A percentile compares a stretch with the other conserved stretches of the same genome.
Conservation (phyloP, 2,888 invertebrate genomes). For the Drosophila nr. medialis region DNA sequence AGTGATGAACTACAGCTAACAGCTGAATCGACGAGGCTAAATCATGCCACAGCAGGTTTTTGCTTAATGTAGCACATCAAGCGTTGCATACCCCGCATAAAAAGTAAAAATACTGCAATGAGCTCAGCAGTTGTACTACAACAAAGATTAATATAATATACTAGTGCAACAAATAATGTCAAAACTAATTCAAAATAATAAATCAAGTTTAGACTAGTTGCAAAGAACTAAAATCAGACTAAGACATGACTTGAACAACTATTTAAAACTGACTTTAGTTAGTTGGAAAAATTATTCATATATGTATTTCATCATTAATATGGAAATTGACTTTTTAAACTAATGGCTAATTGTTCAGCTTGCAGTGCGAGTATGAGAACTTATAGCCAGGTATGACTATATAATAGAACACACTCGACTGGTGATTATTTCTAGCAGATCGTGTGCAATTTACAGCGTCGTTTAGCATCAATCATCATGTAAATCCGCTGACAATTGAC, state of each 20-base stretch:
- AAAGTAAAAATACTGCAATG: not conserved
- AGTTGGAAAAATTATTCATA: not conserved
- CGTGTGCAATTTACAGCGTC: slow-evolving; percentile 16
- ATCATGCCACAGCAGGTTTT: slow-evolving; percentile 11
- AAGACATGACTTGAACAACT: not conserved
- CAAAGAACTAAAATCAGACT: not conserved
- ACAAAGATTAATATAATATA: not conserved
- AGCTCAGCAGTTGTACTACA: not conserved
- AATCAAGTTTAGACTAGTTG: not conserved
- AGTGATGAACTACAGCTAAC: not conserved
- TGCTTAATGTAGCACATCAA: not conserved
- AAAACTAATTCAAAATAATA: not conserved
- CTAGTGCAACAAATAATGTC: not conserved
- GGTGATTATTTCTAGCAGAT: slow-evolving; percentile 9
- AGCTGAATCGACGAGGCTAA: slow-evolving; percentile 21
- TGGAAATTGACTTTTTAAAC: not conserved
- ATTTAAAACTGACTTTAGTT: not conserved
- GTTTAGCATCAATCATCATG: slow-evolving; percentile 40
- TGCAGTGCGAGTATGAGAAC: not conserved
- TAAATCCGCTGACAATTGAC: slow-evolving; percentile 49
- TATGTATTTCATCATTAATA: not conserved
- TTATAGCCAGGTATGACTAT: not conserved
- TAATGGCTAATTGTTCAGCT: not conserved
- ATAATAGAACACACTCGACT: slow-evolving; percentile 2
- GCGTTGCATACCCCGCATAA: slow-evolving; percentile 18